These are phyloP conservation scores for Pachycephala philippinensis DNA, from an alignment of 2,113 vertebrate genomes.

Conservation along the genomic window DNA sequence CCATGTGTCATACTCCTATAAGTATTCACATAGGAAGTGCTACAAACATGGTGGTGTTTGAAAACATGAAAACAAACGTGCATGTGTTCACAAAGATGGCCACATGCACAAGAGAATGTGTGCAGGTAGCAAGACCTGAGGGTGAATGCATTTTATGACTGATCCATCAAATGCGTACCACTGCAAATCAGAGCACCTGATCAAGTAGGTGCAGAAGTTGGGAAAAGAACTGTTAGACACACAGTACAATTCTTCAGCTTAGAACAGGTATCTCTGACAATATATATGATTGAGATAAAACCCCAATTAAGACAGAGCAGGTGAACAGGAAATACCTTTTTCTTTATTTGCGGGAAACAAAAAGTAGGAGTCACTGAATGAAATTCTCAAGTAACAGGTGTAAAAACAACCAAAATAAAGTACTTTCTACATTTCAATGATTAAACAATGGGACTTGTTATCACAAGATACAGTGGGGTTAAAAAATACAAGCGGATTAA, in stretches of 20 bases:
- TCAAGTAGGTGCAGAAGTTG: background rate
- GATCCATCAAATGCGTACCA: background rate
- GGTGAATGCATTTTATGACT: background rate
- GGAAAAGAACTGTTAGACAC: background rate
- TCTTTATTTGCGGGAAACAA: background rate
- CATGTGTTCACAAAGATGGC: background rate
- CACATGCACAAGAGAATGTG: background rate
- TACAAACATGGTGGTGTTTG: background rate
- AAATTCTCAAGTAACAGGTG: background rate
- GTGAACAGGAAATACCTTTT: background rate
- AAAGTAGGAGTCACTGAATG: background rate
- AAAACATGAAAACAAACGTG: background rate
- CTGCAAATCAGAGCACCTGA: background rate
- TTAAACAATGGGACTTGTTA: background rate
- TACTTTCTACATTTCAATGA: background rate
- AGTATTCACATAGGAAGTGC: background rate
- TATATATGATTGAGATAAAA: background rate
- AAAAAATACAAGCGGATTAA: background rate
- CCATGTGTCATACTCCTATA: background rate
- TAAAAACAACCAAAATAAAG: background rate
- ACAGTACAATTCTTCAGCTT: background rate
- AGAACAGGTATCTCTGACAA: background rate
- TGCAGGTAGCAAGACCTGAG: background rate
- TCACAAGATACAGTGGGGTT: background rate
- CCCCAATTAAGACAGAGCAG: background rate